These are phyloP conservation scores for Mastomys natalensis DNA, from an alignment of 2,113 vertebrate species.

Conservation along the genomic window DNA sequence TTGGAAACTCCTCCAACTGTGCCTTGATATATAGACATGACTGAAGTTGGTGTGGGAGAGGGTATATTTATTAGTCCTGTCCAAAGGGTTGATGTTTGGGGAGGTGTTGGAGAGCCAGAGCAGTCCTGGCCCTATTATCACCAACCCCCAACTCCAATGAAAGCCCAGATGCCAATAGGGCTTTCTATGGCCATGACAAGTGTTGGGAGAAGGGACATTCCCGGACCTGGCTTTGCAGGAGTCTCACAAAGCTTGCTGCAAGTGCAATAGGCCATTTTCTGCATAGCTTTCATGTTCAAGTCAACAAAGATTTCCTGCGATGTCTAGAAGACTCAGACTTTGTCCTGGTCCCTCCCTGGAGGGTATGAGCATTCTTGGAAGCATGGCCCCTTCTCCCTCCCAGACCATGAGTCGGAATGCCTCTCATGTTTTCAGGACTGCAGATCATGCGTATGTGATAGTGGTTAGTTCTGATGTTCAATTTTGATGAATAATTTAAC, in stretches of 20 bases:
- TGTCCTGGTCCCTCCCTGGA: not conserved
- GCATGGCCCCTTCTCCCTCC: not conserved
- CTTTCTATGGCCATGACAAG: not conserved
- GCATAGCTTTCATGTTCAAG: not conserved
- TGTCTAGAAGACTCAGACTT: not conserved
- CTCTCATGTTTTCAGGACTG: not conserved
- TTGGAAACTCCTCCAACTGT: not conserved
- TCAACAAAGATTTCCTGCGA: not conserved
- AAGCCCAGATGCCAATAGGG: not conserved
- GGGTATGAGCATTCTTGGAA: not conserved
- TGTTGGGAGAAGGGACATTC: not conserved
- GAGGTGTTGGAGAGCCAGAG: not conserved
- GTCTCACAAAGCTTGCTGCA: not conserved
- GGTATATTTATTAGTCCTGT: not conserved
- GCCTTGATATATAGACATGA: not conserved
- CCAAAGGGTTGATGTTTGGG: not conserved
- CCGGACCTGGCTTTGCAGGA: not conserved
- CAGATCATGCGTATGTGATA: not conserved
- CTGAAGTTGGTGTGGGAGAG: no score
- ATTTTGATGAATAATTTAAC: constrained; percentile 67
- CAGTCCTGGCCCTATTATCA: not conserved
- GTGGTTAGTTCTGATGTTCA: constrained; percentile 48
- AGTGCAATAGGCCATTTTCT: not conserved
- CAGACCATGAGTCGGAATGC: not conserved
- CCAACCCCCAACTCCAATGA: not conserved